Base-by-base conservation (phyloP, 2,113 vertebrate genomes). In the Coryphaenoides rupestris region DNA sequence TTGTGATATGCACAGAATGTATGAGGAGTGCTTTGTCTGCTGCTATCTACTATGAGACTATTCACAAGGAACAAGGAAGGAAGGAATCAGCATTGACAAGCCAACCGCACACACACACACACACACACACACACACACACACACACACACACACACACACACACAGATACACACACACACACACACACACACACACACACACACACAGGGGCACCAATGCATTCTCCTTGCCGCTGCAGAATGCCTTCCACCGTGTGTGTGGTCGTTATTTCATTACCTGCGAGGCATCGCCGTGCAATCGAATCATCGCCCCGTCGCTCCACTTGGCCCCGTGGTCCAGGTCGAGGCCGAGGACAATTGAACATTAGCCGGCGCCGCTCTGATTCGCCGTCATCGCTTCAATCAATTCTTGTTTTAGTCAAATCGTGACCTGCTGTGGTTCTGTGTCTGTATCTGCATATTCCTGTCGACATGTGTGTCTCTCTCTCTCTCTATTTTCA, bases 191-290 rank as follows among this genome's bases (percentile, higher is more conserved):
- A 53, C 6, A 60, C 33, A 52, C 53, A 55, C 13, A 17, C 1
- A 33, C 17, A 46, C 40, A 66, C 19, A 22, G 50, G 60, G 68
- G 67, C 49, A 55, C 4, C 21, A 70, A 63, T 76, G 64, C 73
- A 77, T 79, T 75, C 59, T 78, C 52, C 65, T 81, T 73, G 73
- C 79, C 62, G 65, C 55, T 62, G 65, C 64, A 79, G 71, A 84
- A 60, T 62, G 74, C 63, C 69, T 33, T 71, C 60, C 19, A 40
- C 70, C 76, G 82, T 71, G 75, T 67, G 61, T 40, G 33, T 58
- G 70, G 65, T 70, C 62, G 13, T 71, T 63, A 54, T 65, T 75
- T 70, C 4, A 78, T 80, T 72, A 70, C 55, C 65, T 65, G 63
- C 65, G 66, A 69, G 61, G 72, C 61, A 60, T 60, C n/a, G n/a